Evolutionary conservation across 2,797 vertebrate species (phyloP).

Genomic region (Tauraco hartlaubi): DNA sequence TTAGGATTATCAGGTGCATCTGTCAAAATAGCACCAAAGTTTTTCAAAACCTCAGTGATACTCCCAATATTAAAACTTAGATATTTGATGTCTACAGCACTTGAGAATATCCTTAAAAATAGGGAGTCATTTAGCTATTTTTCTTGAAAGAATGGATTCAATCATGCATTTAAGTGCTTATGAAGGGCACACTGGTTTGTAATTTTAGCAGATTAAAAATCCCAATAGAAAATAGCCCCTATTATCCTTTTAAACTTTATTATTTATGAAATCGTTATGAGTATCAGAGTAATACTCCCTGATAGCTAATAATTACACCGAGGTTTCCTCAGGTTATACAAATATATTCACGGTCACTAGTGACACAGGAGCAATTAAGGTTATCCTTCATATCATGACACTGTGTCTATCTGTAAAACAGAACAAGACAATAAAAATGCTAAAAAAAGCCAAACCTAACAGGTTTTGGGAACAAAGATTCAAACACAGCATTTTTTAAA

Average conservation of each 20-base stretch:
- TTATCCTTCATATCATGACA: not conserved
- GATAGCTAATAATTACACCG: not conserved
- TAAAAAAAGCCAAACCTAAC: not conserved
- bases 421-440: not conserved
- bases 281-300: not conserved
- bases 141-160: not conserved
- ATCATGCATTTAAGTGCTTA: not conserved
- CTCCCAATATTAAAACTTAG: not conserved
- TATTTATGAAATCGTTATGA: not conserved
- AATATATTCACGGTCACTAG: not conserved
- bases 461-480: not conserved
- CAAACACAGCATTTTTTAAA: not conserved
- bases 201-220: constrained; percentile 9
- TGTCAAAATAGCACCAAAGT: not conserved
- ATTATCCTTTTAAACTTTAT: not conserved
- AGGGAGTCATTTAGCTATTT: not conserved
- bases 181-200: not conserved
- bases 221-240: not conserved
- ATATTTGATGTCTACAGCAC: not conserved
- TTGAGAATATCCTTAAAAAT: not conserved
- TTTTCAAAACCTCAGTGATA: not conserved
- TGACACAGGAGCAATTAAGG: not conserved
- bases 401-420: not conserved
- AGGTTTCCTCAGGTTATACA: not conserved
- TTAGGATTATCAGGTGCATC: not conserved